Base-by-base conservation (phyloP, 2,888 invertebrate genomes). In the Monoplex corrugatus region DNA sequence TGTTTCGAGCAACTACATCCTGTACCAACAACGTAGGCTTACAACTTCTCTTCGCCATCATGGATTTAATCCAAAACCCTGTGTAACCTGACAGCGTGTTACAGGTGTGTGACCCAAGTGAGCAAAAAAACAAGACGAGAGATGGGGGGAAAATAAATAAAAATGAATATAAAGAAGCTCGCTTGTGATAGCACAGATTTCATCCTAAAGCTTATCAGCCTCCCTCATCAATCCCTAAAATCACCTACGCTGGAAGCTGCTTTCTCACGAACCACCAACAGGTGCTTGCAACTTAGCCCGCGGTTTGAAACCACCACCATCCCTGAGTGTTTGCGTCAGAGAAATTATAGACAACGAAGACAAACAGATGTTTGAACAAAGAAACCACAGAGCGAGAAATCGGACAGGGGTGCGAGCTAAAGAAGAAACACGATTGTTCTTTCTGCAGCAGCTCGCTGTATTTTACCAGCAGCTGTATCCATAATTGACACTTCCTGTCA, bases 231-330 rank as follows among this genome's bases (percentile, higher is more conserved):
- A 28, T 19, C 13, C 35, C 23, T 6, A 78, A 78, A 78, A n/a
- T n/a, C n/a, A n/a, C n/a, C 38, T 38, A 38, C 38, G 38, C 28
- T 38, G 78, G 13, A 32, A 13, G 13, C 38, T 78, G 78, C 78
- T 78, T 78, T 78, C 83, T 83, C 83, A 83, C 83, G 83, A 28
- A 23, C 28, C 38, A 3, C 45, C 35, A 16, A 23, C 83, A 83
- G 83, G 83, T 83, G 83, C 45, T 28, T 28, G 83, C 32, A 83
- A 83, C 45, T 2, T 28, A 45, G 32, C 50, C 43, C 32, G 2
- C 16, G 83, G 8, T 2, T n/a, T 45, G 45, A 45, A 83, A 83
- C 50, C 80, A 43, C 38, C 16, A 28, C 80, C 80, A 80, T 32
- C 80, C 80, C 23, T 23, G 63, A 68, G 28, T 28, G 8, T 23